Evolutionary conservation across 2,113 vertebrate genomes (phyloP).

Genomic region (Platanista minor): DNA sequence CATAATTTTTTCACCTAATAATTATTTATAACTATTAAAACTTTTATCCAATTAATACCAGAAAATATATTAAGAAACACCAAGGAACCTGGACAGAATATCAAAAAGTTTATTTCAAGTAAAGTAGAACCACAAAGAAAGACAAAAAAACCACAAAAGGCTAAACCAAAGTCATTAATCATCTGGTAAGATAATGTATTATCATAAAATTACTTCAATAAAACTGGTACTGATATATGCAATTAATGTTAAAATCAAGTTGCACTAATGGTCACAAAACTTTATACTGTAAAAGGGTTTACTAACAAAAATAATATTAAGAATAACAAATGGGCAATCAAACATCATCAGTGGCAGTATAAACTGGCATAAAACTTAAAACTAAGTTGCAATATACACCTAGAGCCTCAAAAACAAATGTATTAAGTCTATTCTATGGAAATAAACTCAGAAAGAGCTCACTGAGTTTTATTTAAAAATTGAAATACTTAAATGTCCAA

Average conservation of each 20-base stretch:
- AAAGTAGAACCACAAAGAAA: neutral
- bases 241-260: conserved; percentile 1
- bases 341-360: neutral
- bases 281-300: neutral
- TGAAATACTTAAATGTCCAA: neutral
- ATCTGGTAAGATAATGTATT: neutral
- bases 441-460: neutral
- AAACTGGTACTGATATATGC: neutral
- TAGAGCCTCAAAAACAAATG: neutral
- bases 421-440: neutral
- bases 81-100: neutral
- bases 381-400: neutral
- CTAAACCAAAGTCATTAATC: neutral
- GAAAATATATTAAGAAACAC: conserved; percentile 16
- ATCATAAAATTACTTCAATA: neutral
- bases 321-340: neutral
- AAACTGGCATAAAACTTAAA: neutral
- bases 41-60: neutral
- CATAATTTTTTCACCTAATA: neutral
- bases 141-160: neutral
- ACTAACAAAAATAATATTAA: conserved; percentile 25
- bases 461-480: neutral
- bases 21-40: neutral
- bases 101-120: neutral
- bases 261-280: neutral